Evolutionary conservation across 2,113 vertebrate species (phyloP), one percentile per base, ranked within the genome.

Genomic region (Xiphophorus couchianus): DNA sequence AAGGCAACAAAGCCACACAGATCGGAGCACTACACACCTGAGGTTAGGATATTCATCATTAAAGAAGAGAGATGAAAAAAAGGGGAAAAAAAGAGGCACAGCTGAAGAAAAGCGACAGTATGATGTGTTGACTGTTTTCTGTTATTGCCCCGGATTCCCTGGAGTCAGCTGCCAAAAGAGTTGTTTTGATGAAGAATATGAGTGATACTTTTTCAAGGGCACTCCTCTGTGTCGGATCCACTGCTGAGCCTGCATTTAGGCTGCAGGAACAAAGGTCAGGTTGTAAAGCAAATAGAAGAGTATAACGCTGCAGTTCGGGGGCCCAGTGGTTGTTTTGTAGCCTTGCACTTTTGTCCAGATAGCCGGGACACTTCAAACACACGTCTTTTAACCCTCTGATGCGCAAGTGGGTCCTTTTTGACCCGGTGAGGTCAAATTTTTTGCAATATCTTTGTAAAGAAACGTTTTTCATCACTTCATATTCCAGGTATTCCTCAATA

Each of bases 1-100:
- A 78, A 88, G 80, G 86, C 72, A 88, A 90, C 90, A 91, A 91
- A 93, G 87, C 78, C 78, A 66, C 86, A 75, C 81, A 80, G 89
- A 88, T 86, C 62, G 84, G 87, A 86, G 71, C 80, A 68, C 74
- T 71, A 81, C 86, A 86, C 92, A 89, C 84, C 88, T 75, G 84
- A 84, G 86, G 83, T 86, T 89, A 69, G 25, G 66, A 84, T 77
- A 71, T 83, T 81, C 80, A 65, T 90, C 88, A 86, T 89, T 89
- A 91, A 86, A 84, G 80, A 66, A 76, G 71, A 69, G 87, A 87
- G 90, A 86, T 76, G 83, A 68, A 80, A 65, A 71, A 74, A 62
- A 72, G 35, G 10, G 10, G 10, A 37, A 78, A 62, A 62, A 71
- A 72, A 65, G 70, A 72, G 31, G 44, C 39, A 75, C 25, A n/a